phyloP scores from a whole-genome alignment of 2,888 invertebrate species.

The Diloba caeruleocephala region DNA sequence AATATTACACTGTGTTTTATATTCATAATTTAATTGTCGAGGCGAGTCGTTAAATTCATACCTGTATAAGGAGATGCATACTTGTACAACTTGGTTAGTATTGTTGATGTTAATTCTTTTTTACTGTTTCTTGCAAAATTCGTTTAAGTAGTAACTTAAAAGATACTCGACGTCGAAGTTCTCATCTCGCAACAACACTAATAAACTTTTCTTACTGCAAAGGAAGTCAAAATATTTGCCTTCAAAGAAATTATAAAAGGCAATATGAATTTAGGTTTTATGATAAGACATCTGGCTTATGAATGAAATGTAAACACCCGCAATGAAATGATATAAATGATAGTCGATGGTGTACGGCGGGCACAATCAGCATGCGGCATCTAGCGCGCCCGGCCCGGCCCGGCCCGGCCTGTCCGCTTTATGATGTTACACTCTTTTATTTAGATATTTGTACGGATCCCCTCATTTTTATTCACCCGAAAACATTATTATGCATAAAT shows the following conservation, averaged over 20 bases:
- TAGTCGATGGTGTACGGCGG: conserved; percentile 69
- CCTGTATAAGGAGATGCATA: conserved; percentile 23
- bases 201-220: conserved; percentile 23
- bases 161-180: conserved; percentile 18
- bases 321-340: conserved; percentile 87
- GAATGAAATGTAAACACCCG: conserved; percentile 87
- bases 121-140: conserved; percentile 23
- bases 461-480: conserved; percentile 84
- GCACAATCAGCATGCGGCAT: conserved; percentile 83
- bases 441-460: conserved; percentile 84
- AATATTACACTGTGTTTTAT: conserved; percentile 76
- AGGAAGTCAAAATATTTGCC: conserved; percentile 35
- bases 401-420: conserved; percentile 69
- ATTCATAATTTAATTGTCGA: conserved; percentile 77
- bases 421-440: conserved; percentile 84
- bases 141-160: conserved; percentile 20
- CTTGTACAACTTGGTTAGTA: conserved; percentile 27
- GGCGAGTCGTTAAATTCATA: conserved; percentile 65
- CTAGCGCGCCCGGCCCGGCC: conserved; percentile 57
- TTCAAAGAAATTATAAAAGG: conserved; percentile 57
- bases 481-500: conserved; percentile 86
- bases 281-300: conserved; percentile 76
- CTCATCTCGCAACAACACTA: conserved; percentile 3
- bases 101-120: conserved; percentile 27
- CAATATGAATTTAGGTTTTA: conserved; percentile 70